Evolutionary conservation across 2,797 vertebrate genomes (phyloP), one percentile per base, ranked within the genome.

Genomic region (Pogonophryne albipinna): DNA sequence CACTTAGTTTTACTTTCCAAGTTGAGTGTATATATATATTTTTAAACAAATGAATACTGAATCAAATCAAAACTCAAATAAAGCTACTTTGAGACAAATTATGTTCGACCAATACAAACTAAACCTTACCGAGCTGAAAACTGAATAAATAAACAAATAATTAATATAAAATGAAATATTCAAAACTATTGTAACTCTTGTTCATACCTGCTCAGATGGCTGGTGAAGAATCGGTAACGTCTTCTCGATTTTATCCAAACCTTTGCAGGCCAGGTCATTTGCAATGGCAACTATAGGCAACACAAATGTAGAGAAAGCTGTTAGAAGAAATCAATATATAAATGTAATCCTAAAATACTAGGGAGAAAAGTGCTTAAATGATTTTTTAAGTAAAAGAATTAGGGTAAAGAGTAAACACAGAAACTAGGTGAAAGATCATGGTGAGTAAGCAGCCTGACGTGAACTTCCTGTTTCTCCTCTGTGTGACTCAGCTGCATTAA

Each of bases 211-310:
- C 46, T 95, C 91, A 42, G 96, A 95, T 16, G 97, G 96, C 86
- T 97, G 96, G 74, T 95, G 95, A 46, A 99, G 93, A 80, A 99
- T 95, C 10, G 97, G 98, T 74, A 98, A 84, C n/a, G 92, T 96
- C 85, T 95, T 96, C 94, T 99, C 97, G 61, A 99, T 96, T 91
- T 91, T 96, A 92, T 99, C 97, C 78, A 99, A 91, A 81, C 97
- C 96, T 89, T 96, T 95, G 71, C 98, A 99, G 1, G 97, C 97
- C 83, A 97, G 95, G 78, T 87, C 92, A 77, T 99, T 99, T 90
- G 97, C 97, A 80, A 96, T 84, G 16, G 95, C 93, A 93, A 99
- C 97, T 99, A 83, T 2, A 44, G 38, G 71, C 10, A 68, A 55
- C 8, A 68, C 7, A 20, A 45, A 27, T 6, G 50, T 27, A 2